Evolutionary conservation across 1,140 invertebrate species (phyloP).

Genomic region (Muscidifurax raptorellus): DNA sequence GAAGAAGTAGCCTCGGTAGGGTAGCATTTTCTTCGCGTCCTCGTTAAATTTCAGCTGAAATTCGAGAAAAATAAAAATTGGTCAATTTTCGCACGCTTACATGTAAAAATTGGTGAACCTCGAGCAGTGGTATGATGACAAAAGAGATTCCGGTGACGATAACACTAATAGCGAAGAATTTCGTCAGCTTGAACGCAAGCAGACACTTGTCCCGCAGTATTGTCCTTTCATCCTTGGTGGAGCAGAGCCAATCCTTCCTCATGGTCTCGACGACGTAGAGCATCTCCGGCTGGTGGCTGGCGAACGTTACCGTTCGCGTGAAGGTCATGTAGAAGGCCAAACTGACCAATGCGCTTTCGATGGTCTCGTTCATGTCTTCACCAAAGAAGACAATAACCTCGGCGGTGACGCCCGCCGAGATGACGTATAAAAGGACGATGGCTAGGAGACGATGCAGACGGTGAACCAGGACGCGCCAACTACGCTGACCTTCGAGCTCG

Average conservation of each 20-base stretch:
- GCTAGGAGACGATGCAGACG: conserved; percentile 19
- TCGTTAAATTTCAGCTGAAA: conserved; percentile 36
- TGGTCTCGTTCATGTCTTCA: conserved; percentile 59
- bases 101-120: conserved; percentile 52
- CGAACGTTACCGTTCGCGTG: conserved; percentile 55
- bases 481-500: background rate
- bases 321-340: conserved; percentile 54
- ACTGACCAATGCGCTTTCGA: conserved; percentile 58
- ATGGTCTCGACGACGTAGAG: conserved; percentile 60
- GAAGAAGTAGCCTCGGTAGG: conserved; percentile 60
- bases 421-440: conserved; percentile 34
- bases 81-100: background rate
- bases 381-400: conserved; percentile 43
- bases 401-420: conserved; percentile 13
- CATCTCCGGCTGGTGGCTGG: conserved; percentile 56
- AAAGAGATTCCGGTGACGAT: conserved; percentile 45
- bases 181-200: conserved; percentile 58
- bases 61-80: background rate
- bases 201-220: conserved; percentile 59
- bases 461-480: conserved; percentile 7
- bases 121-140: conserved; percentile 54
- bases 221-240: conserved; percentile 48
- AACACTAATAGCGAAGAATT: conserved; percentile 61
- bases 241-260: conserved; percentile 58
- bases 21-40: conserved; percentile 49